Conservation (phyloP, 92 coral and sea anemone genomes). For the Parazoanthus swiftii region DNA sequence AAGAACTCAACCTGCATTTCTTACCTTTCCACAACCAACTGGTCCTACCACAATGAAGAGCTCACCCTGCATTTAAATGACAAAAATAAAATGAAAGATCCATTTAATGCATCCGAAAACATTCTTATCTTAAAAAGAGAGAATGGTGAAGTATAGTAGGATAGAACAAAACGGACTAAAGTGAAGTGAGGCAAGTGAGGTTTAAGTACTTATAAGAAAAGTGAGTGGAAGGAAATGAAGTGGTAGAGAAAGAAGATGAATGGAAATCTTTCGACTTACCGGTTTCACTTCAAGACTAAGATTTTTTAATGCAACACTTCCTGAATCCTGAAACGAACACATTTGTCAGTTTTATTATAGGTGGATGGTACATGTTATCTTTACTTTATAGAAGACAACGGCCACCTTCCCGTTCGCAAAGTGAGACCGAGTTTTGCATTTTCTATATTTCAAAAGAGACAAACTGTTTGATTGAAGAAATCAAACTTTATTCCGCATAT, state of each 20-base stretch:
- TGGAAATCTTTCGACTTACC: constrained; percentile 51
- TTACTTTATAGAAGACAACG: too few relatives aligned
- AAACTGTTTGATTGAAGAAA: too few relatives aligned
- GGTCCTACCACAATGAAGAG: constrained; percentile 81
- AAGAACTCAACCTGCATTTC: too few relatives aligned
- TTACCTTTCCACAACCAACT: too few relatives aligned
- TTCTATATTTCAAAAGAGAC: too few relatives aligned
- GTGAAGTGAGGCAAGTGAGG: too few relatives aligned
- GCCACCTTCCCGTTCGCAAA: too few relatives aligned
- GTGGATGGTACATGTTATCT: not conserved
- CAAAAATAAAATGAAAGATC: not conserved
- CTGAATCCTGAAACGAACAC: constrained; percentile 22
- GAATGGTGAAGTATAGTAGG: not conserved
- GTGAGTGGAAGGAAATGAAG: not conserved
- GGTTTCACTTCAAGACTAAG: constrained; percentile 79
- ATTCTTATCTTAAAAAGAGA: not conserved
- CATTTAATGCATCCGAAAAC: not conserved
- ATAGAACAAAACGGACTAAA: not conserved
- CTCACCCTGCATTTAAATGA: constrained; percentile 68
- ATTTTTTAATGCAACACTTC: constrained; percentile 59
- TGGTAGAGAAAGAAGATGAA: not conserved
- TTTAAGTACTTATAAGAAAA: not conserved
- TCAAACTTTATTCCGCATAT: too few relatives aligned
- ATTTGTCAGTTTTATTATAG: not conserved
- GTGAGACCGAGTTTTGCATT: too few relatives aligned